These are phyloP conservation scores for Nesidiocoris tenuis DNA, from an alignment of 2,888 invertebrate genomes.

Conservation along the genomic window DNA sequence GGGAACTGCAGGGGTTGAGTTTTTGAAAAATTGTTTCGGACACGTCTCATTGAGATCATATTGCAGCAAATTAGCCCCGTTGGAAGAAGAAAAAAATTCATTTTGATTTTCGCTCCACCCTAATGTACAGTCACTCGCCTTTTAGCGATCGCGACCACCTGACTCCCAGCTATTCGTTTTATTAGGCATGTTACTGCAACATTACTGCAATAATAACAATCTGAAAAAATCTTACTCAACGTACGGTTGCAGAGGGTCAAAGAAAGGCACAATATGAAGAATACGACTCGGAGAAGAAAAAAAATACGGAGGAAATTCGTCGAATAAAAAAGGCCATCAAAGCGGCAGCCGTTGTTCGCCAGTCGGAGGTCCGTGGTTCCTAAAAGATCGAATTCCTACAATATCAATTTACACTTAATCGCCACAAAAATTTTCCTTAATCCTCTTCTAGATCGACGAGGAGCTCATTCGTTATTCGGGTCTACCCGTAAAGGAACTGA, in stretches of 20 bases:
- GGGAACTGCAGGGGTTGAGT: no score
- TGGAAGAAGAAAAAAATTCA: no score
- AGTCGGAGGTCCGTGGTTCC: conserved; percentile 29
- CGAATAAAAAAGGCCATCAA: conserved; percentile 73
- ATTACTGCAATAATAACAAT: no score
- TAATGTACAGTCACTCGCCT: no score
- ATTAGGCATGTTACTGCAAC: no score
- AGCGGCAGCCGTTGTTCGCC: conserved; percentile 59
- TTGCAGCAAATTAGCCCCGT: no score
- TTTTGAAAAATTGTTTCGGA: no score
- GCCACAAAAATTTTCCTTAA: background rate
- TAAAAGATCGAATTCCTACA: conserved; percentile 10
- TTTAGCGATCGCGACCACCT: no score
- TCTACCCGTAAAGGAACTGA: conserved; percentile 39
- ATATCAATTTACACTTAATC: background rate
- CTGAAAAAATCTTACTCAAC: background rate
- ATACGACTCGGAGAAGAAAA: conserved; percentile 71
- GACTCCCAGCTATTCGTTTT: no score
- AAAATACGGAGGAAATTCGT: conserved; percentile 68
- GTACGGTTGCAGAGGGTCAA: conserved; percentile 70
- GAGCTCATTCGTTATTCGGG: conserved; percentile 44
- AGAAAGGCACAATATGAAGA: conserved; percentile 80
- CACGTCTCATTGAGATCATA: no score
- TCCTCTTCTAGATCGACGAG: conserved; percentile 38
- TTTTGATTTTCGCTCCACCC: no score